Conservation (phyloP, 2,797 vertebrate species). For the Pseudocheirus occidentalis region DNA sequence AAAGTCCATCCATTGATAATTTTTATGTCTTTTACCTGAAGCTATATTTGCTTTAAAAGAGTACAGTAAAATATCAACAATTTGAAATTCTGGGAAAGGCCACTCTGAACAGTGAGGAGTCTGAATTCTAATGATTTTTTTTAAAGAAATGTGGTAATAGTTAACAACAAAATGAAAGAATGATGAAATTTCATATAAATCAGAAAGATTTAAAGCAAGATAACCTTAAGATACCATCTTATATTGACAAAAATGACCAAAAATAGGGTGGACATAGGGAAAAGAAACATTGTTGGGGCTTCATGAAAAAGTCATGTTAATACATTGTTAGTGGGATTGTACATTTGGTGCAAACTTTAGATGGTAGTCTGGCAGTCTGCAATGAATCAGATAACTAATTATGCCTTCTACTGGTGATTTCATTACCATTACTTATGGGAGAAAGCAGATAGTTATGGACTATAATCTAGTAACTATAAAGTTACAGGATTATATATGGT, state of each 20-base stretch:
- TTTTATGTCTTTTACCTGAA: slow-evolving; percentile 4
- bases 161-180: neutral
- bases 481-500: neutral
- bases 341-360: neutral
- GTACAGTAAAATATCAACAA: neutral
- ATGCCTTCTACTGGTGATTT: neutral
- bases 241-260: neutral
- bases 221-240: neutral
- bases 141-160: neutral
- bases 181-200: neutral
- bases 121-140: neutral
- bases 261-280: neutral
- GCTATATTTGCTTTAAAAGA: neutral
- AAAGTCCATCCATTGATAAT: neutral
- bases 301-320: neutral
- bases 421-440: neutral
- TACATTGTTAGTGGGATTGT: neutral
- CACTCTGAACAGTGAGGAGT: neutral
- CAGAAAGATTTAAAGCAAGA: neutral
- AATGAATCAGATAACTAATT: neutral
- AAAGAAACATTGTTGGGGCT: neutral
- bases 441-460: neutral
- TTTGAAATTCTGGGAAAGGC: neutral
- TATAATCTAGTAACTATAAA: neutral
- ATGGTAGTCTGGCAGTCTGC: neutral